Conservation (phyloP, 2,113 vertebrate species). For the Callaeas wilsoni region DNA sequence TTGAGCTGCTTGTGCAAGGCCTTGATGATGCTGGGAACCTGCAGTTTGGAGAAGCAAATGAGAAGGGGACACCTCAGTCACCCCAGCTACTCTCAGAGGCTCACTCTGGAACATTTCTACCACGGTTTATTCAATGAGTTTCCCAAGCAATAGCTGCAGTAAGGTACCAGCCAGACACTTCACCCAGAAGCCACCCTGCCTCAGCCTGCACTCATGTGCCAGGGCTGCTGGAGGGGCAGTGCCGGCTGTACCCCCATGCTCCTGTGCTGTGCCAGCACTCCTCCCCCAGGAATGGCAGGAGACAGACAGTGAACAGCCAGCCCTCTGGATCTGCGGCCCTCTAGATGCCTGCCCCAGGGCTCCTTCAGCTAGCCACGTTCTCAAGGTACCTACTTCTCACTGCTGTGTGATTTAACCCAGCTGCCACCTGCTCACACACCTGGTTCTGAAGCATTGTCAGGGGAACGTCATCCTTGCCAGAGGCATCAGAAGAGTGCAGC, state of each 20-base stretch:
- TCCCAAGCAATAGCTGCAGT: not conserved
- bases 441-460: slow-evolving; percentile 80
- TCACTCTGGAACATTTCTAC: not conserved
- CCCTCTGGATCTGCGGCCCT: not conserved
- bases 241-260: not conserved
- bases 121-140: not conserved
- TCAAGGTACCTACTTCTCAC: not conserved
- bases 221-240: not conserved
- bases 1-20: slow-evolving; percentile 88
- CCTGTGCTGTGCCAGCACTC: not conserved
- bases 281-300: accelerated
- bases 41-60: not conserved
- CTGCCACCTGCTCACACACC: slow-evolving; percentile 54
- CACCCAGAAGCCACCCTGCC: not conserved
- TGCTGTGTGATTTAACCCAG: not conserved
- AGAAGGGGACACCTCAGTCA: not conserved
- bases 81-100: not conserved
- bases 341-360: not conserved
- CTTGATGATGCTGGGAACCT: slow-evolving; percentile 88
- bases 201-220: not conserved
- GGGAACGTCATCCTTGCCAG: slow-evolving; percentile 68
- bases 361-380: not conserved
- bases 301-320: not conserved
- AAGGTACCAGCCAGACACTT: not conserved
- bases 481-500: slow-evolving; percentile 39